Base-by-base conservation (phyloP, 1,140 invertebrate species). In the Asobara japonica region DNA sequence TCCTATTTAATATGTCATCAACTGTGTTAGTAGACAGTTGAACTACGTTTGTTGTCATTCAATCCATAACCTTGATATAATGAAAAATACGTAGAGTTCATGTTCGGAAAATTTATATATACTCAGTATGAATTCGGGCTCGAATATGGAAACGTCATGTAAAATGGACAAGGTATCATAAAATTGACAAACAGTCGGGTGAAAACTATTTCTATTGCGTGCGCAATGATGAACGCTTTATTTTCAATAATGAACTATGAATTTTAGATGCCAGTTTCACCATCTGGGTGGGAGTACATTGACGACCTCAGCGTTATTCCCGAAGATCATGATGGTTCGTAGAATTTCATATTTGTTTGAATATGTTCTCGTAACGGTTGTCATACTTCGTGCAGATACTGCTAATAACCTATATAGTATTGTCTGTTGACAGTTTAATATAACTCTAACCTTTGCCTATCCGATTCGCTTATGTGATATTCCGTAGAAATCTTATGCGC, bases 321-420 rank as follows among this genome's bases (percentile, higher is more conserved):
- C 22, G 75, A 82, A 7, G 75, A 81, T 68, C 76, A 82, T 62
- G 69, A 30, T n/a, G 76, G 79, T 80, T 77, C 20, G 79, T 76
- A 72, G 66, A 22, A 25, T 25, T 51, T 29, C 30, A 62, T 72
- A 22, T 48, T 71, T 18, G 18, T 45, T 71, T 6, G 2, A 48
- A 7, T 38, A n/a, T n/a, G n/a, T n/a, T n/a, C n/a, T n/a, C n/a
- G n/a, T n/a, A n/a, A n/a, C n/a, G n/a, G n/a, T n/a, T n/a, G n/a
- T n/a, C n/a, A n/a, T n/a, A n/a, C n/a, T n/a, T n/a, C n/a, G n/a
- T n/a, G n/a, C n/a, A n/a, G n/a, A n/a, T n/a, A n/a, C n/a, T n/a
- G n/a, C n/a, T n/a, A n/a, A n/a, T n/a, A n/a, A n/a, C n/a, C n/a
- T n/a, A n/a, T n/a, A n/a, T n/a, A n/a, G n/a, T n/a, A n/a, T n/a